Conservation (phyloP, 2,113 vertebrate genomes). For the Puntigrus tetrazona region DNA sequence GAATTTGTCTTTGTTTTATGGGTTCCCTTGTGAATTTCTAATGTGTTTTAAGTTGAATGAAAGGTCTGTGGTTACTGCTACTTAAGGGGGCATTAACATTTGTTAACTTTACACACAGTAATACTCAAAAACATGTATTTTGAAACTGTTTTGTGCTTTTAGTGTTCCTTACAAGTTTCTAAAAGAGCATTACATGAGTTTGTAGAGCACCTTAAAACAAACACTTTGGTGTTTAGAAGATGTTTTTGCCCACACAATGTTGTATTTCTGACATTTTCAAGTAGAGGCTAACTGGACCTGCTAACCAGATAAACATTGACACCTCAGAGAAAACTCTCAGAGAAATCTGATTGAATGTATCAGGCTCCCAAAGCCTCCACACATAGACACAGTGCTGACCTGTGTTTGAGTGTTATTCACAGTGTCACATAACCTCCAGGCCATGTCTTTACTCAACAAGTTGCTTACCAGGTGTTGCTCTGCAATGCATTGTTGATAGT, state of each 20-base stretch:
- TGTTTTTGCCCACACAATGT: not conserved
- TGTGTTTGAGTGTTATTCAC: slow-evolving; percentile 37
- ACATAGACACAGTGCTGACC: not conserved
- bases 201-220: not conserved
- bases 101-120: not conserved
- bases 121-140: not conserved
- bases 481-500: slow-evolving; percentile 33
- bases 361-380: not conserved
- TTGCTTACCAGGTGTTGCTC: not conserved
- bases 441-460: slow-evolving; percentile 18
- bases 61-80: not conserved
- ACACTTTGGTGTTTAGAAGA: not conserved
- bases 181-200: not conserved
- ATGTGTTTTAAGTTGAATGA: not conserved
- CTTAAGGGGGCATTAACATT: not conserved
- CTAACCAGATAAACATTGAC: not conserved
- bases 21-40: not conserved
- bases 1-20: not conserved
- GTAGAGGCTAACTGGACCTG: not conserved
- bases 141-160: not conserved
- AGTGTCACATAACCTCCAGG: slow-evolving; percentile 42
- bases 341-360: slow-evolving; percentile 1
- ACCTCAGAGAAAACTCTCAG: not conserved
- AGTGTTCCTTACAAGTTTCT: not conserved
- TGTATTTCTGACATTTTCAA: not conserved